Conservation (phyloP, 2,113 vertebrate genomes). For the Galeopterus variegatus region DNA sequence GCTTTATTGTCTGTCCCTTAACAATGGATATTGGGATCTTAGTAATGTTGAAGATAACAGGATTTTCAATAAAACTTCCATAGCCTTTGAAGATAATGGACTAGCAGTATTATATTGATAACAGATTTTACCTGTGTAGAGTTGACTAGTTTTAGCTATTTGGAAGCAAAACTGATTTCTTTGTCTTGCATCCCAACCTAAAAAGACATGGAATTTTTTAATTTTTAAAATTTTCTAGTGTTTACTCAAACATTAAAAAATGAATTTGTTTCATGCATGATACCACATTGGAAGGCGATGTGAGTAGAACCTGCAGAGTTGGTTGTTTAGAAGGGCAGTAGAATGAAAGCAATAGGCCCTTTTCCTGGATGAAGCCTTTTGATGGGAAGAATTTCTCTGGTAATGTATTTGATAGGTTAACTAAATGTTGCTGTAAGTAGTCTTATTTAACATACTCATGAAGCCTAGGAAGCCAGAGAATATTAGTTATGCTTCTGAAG, state of each 20-base stretch:
- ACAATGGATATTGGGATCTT: background rate
- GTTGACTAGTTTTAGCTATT: constrained; percentile 39
- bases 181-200: constrained; percentile 30
- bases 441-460: background rate
- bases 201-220: background rate
- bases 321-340: background rate
- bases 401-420: background rate
- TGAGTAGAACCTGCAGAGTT: background rate
- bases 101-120: background rate
- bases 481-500: constrained; percentile 39
- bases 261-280: background rate
- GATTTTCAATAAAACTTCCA: constrained; percentile 28
- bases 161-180: constrained; percentile 59
- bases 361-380: background rate
- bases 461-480: background rate
- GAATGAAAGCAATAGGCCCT: background rate
- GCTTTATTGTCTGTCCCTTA: constrained; percentile 18
- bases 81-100: background rate
- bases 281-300: background rate
- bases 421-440: background rate
- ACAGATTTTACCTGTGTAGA: constrained; percentile 22
- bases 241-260: constrained; percentile 35
- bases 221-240: background rate
- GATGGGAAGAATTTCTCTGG: constrained; percentile 9
- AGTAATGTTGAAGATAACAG: background rate